Evolutionary conservation across 1,140 invertebrate species (phyloP).

Genomic region (Halictus rubicundus): DNA sequence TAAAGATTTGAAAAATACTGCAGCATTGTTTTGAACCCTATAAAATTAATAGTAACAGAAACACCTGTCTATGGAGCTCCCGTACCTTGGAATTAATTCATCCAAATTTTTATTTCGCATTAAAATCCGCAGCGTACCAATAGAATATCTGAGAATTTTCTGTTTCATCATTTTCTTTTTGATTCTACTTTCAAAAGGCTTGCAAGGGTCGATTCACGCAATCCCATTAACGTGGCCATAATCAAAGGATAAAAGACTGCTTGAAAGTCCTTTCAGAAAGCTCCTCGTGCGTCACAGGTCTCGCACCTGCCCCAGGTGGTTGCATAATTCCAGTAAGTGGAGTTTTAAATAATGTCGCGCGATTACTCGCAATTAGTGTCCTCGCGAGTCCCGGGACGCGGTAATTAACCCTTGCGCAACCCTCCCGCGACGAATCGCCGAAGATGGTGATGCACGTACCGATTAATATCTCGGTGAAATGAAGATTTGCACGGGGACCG

Average conservation of each 20-base stretch:
- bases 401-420: slow-evolving; percentile 15
- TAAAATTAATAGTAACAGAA: no score
- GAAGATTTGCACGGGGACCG: neutral
- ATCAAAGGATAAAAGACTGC: neutral
- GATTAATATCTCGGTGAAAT: neutral
- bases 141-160: no score
- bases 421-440: neutral
- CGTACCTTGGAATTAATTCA: no score
- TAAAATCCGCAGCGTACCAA: no score
- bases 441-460: neutral
- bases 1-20: no score
- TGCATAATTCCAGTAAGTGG: neutral
- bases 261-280: neutral
- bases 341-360: slow-evolving; percentile 14
- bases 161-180: no score
- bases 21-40: no score
- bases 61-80: no score
- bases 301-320: slow-evolving; percentile 4
- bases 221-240: no score
- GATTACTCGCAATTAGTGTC: slow-evolving; percentile 17
- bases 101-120: no score
- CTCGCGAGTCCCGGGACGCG: neutral
- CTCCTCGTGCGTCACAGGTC: neutral
- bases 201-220: no score
- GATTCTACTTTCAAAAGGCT: no score